Evolutionary conservation across 1,140 invertebrate species (phyloP).

Genomic region (Procambarus clarkii): DNA sequence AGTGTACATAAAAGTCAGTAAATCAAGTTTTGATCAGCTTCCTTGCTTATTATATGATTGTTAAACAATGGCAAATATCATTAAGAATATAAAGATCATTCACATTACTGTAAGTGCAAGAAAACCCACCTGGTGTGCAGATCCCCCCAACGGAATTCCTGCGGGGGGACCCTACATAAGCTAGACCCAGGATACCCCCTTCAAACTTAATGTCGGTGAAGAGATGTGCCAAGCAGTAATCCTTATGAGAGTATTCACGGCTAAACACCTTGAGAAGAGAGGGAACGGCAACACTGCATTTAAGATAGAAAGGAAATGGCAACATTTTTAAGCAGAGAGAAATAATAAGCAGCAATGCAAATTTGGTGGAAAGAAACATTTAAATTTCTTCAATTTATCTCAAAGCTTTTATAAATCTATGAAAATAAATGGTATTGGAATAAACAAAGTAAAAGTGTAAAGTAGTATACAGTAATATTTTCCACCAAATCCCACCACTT

Average conservation of each 20-base stretch:
- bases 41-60: neutral
- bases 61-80: neutral
- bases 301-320: neutral
- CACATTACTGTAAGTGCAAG: neutral
- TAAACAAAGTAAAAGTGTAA: too few species aligned
- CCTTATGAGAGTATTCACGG: conserved; percentile 92
- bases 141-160: conserved; percentile 95
- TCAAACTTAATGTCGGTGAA: conserved; percentile 98
- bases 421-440: too few species aligned
- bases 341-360: neutral
- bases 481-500: too few species aligned
- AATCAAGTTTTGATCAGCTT: neutral
- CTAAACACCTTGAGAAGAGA: conserved; percentile 87
- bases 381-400: neutral
- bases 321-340: neutral
- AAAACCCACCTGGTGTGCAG: conserved; percentile 88
- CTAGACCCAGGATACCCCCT: conserved; percentile 94
- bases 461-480: too few species aligned
- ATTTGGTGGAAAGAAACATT: neutral
- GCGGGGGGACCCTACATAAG: conserved; percentile 94
- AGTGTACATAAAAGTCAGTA: neutral
- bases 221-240: conserved; percentile 96
- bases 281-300: neutral
- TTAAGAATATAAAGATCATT: neutral
- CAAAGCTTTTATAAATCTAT: too few species aligned